Conservation (phyloP, 2,113 vertebrate species). For the Aspidoscelis tigris region DNA sequence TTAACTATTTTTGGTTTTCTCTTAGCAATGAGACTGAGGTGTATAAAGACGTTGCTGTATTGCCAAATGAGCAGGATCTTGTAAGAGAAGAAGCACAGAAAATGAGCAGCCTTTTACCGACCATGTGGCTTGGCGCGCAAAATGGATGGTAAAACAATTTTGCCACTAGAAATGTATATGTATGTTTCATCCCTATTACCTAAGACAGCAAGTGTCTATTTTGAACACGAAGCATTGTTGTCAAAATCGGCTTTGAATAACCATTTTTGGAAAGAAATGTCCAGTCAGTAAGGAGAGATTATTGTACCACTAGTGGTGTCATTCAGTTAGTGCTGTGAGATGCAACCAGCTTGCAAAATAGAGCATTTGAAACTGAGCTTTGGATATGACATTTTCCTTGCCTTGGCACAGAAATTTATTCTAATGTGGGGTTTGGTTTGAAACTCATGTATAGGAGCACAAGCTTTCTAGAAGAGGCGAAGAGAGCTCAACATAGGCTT, state of each 20-base stretch:
- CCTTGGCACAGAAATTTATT: background rate
- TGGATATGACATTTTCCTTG: background rate
- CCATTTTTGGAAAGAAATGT: background rate
- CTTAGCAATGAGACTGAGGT: slow-evolving; percentile 84
- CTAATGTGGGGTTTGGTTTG: background rate
- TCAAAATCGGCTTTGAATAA: background rate
- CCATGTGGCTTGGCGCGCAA: slow-evolving; percentile 98
- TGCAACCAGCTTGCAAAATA: background rate
- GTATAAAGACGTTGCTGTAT: slow-evolving; percentile 85
- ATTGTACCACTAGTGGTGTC: background rate
- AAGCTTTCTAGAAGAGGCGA: too few species aligned
- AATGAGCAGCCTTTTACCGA: slow-evolving; percentile 96
- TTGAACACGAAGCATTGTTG: background rate
- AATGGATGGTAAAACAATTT: slow-evolving; percentile 89
- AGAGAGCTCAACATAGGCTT: too few species aligned
- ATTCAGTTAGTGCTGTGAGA: background rate
- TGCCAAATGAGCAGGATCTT: slow-evolving; percentile 90
- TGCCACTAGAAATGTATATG: background rate
- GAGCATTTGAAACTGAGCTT: background rate
- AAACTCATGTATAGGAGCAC: background rate
- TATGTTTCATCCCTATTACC: background rate
- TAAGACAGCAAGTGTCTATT: background rate
- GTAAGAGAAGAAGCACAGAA: slow-evolving; percentile 96
- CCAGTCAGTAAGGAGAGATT: background rate
- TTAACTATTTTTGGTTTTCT: slow-evolving; percentile 23